Evolutionary conservation across 2,797 vertebrate species (phyloP), one percentile per base, ranked within the genome.

Genomic region (Anabas testudineus): DNA sequence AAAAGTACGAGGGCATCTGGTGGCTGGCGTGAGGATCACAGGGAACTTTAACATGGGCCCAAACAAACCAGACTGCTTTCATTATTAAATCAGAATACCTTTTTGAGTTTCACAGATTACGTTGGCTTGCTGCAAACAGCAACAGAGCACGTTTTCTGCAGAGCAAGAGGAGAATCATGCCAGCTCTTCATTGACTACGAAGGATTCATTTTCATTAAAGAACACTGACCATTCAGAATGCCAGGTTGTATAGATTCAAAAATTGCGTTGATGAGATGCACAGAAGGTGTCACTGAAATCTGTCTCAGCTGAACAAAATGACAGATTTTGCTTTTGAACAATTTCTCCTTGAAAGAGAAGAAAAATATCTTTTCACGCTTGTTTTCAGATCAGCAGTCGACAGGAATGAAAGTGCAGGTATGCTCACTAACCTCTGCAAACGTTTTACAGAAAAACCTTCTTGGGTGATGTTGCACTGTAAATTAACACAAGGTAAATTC

Each of bases 161-260:
- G n/a, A 14, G 8, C 34, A 21, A 19, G 8, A 7, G n/a, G 59
- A 32, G 26, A 30, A 45, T 39, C 22, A 16, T 46, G 26, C 7
- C 1, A 18, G 13, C 6, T 18, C n/a, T 21, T 67, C 30, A 28
- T 52, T 28, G 32, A 10, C 0, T 22, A 7, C 12, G n/a, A 6
- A 22, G n/a, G n/a, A n/a, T n/a, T n/a, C n/a, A n/a, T n/a, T n/a
- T n/a, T n/a, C n/a, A n/a, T n/a, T n/a, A n/a, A 19, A 15, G 4
- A 30, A 24, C 19, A 21, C n/a, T 32, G 8, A 67, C 15, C 19
- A 10, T 47, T 24, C 41, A 59, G 41, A 68, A 32, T 22, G n/a
- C 49, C 55, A 4, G n/a, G 18, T 30, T 28, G 43, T 56, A 4
- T 39, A 45, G 22, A 51, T 57, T 67, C 5, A 59, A 58, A 42